Evolutionary conservation across 2,888 invertebrate genomes (phyloP).

Genomic region (Rhagium mordax): DNA sequence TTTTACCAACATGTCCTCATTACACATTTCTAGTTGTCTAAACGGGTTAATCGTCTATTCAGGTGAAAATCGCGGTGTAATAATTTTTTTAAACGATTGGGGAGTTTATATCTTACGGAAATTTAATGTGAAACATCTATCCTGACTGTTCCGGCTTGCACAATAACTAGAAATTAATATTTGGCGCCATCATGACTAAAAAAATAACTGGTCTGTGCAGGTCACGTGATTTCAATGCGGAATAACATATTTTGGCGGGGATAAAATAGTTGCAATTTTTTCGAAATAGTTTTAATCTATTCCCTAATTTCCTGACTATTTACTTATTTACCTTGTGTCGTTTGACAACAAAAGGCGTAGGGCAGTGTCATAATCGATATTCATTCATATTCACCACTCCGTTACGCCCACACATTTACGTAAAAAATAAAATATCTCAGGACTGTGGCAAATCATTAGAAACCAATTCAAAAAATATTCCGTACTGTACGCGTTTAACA

Average conservation of each 20-base stretch:
- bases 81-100: conserved; percentile 19
- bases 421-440: conserved; percentile 10
- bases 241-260: conserved; percentile 38
- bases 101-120: conserved; percentile 22
- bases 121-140: conserved; percentile 21
- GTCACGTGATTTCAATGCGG: conserved; percentile 71
- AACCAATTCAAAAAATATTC: not conserved
- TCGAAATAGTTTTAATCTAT: not conserved
- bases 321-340: not conserved
- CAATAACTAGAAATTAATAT: conserved; percentile 69
- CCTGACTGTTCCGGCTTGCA: conserved; percentile 61
- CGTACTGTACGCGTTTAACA: not conserved
- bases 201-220: conserved; percentile 69
- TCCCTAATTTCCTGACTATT: not conserved
- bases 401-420: conserved; percentile 18
- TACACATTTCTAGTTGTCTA: conserved; percentile 64
- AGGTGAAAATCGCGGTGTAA: conserved; percentile 9
- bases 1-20: conserved; percentile 74
- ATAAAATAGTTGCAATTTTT: conserved; percentile 19
- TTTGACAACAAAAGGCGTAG: not conserved
- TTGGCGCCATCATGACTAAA: conserved; percentile 75
- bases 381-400: conserved; percentile 17
- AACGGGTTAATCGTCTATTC: conserved; percentile 26
- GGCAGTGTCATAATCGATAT: conserved; percentile 16
- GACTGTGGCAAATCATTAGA: conserved; percentile 8